A percentile compares a stretch with the other conserved stretches of the same genome.
Evolutionary conservation across 2,113 vertebrate species (phyloP).

Genomic region (Rhinolophus sinicus): DNA sequence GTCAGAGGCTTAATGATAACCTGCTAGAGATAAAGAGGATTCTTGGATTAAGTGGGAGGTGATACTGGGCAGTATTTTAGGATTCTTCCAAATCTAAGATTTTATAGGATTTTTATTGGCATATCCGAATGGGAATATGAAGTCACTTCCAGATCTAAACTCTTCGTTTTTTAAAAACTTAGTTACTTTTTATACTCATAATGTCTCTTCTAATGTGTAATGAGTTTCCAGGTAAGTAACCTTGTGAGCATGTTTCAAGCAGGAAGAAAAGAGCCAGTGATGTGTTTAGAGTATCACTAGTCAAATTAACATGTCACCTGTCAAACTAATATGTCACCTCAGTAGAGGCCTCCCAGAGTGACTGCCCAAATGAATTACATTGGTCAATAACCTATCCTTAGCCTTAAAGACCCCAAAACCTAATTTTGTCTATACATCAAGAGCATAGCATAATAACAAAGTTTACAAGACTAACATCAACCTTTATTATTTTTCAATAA

Average conservation of each 20-base stretch:
- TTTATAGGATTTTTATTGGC: background rate
- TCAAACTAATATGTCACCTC: background rate
- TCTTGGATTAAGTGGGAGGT: background rate
- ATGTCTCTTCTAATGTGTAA: background rate
- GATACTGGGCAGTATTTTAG: background rate
- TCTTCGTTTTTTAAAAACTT: background rate
- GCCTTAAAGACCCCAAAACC: background rate
- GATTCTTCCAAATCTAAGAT: background rate
- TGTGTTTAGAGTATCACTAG: background rate
- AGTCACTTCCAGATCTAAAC: background rate
- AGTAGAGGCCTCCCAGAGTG: background rate
- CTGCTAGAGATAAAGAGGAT: background rate
- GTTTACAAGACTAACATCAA: background rate
- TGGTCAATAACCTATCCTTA: background rate
- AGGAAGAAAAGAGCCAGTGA: background rate
- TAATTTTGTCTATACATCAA: background rate
- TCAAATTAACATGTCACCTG: background rate
- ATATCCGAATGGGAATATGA: background rate
- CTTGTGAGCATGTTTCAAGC: background rate
- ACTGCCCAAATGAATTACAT: background rate
- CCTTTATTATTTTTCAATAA: background rate
- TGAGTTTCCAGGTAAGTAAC: background rate
- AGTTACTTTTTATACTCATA: background rate
- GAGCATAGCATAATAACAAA: background rate
- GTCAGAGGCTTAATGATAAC: background rate